Conservation (phyloP, 2,888 invertebrate genomes). For the Lymantria dispar region DNA sequence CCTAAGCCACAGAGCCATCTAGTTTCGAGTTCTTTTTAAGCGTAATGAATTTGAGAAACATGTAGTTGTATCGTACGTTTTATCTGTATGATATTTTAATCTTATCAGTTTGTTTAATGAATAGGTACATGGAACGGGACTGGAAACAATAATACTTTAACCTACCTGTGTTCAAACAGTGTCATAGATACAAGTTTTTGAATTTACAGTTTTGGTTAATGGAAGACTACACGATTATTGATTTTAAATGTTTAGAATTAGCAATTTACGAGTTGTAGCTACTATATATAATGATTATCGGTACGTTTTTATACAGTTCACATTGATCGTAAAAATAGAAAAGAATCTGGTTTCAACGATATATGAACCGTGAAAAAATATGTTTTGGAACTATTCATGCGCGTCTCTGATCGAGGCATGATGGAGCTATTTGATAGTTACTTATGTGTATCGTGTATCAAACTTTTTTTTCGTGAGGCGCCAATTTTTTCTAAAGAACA, state of each 20-base stretch:
- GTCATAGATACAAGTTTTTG: slow-evolving; percentile 19
- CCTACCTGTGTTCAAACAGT: slow-evolving; percentile 37
- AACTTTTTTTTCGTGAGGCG: slow-evolving; percentile 56
- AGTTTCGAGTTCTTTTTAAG: slow-evolving; percentile 30
- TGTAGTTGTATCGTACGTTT: slow-evolving; percentile 20
- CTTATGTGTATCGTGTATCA: slow-evolving; percentile 50
- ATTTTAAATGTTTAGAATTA: slow-evolving; percentile 21
- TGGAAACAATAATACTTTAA: slow-evolving; percentile 44
- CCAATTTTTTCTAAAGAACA: slow-evolving; percentile 51
- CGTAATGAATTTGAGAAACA: slow-evolving; percentile 26
- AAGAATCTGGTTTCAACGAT: slow-evolving; percentile 46
- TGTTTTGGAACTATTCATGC: slow-evolving; percentile 60
- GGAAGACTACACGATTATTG: slow-evolving; percentile 15
- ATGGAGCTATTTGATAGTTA: slow-evolving; percentile 46
- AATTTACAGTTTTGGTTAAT: slow-evolving; percentile 27
- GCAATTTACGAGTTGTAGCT: slow-evolving; percentile 38
- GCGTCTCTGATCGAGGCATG: slow-evolving; percentile 30
- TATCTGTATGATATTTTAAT: slow-evolving; percentile 51
- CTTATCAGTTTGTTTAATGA: slow-evolving; percentile 51
- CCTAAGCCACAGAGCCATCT: slow-evolving; percentile 38
- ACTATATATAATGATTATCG: slow-evolving; percentile 27
- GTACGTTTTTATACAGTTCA: slow-evolving; percentile 31
- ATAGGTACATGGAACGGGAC: slow-evolving; percentile 34
- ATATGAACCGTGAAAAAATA: slow-evolving; percentile 58
- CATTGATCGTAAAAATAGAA: slow-evolving; percentile 38